Conservation (phyloP, 2,888 invertebrate genomes). For the Malacosoma neustria region DNA sequence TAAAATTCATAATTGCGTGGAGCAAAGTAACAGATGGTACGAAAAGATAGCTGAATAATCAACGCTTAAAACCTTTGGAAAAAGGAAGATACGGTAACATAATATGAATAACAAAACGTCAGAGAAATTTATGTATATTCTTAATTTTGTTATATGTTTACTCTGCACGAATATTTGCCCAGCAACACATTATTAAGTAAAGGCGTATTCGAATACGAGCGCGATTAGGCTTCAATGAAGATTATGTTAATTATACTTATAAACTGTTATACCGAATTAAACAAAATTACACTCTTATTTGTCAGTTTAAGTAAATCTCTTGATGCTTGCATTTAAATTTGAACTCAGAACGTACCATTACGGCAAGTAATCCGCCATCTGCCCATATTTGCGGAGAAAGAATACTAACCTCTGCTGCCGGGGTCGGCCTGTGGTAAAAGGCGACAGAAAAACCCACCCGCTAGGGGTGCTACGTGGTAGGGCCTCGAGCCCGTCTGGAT, state of each 20-base stretch:
- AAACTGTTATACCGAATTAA: slow-evolving; percentile 1
- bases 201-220: background rate
- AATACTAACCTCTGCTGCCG: too few relatives aligned
- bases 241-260: background rate
- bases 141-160: too few relatives aligned
- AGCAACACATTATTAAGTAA: background rate
- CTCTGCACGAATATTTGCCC: slow-evolving; percentile 44
- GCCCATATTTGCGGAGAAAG: too few relatives aligned
- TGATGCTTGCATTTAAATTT: too few relatives aligned
- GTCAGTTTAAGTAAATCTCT: too few relatives aligned
- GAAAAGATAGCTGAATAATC: slow-evolving; percentile 70
- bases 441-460: too few relatives aligned
- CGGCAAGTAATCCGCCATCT: too few relatives aligned
- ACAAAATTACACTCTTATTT: too few relatives aligned
- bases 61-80: slow-evolving; percentile 74
- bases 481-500: too few relatives aligned
- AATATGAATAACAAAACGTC: slow-evolving; percentile 74
- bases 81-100: slow-evolving; percentile 73
- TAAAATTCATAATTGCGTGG: slow-evolving; percentile 31
- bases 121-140: slow-evolving; percentile 69
- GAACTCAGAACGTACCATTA: too few relatives aligned
- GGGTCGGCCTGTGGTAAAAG: too few relatives aligned
- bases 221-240: background rate
- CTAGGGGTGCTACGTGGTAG: too few relatives aligned
- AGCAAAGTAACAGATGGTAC: slow-evolving; percentile 53